Conservation (phyloP, 2,888 invertebrate species). For the Tenthredo mesomela region DNA sequence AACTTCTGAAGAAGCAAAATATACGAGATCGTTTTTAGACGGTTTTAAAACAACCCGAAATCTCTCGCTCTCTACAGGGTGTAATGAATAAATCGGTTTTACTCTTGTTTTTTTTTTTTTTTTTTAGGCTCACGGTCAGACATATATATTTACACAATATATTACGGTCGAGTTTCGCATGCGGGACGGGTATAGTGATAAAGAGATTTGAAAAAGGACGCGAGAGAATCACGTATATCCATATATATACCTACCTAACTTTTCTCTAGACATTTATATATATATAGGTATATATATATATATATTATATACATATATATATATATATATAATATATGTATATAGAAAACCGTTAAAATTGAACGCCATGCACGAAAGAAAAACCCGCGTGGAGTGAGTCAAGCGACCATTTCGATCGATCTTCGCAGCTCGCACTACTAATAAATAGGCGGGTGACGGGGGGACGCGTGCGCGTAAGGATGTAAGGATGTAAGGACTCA, state of each 20-base stretch:
- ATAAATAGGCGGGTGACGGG: constrained; percentile 43
- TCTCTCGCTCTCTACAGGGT: background rate
- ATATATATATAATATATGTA: constrained; percentile 37
- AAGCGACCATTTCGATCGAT: constrained; percentile 51
- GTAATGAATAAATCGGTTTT: constrained; percentile 3
- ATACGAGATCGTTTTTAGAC: background rate
- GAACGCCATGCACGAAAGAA: constrained; percentile 3
- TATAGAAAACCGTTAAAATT: constrained; percentile 26
- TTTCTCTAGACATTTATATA: constrained; percentile 6
- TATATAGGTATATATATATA: constrained; percentile 35
- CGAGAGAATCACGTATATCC: background rate
- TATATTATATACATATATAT: constrained; percentile 29
- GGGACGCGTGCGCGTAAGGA: constrained; percentile 47
- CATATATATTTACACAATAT: background rate
- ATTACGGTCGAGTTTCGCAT: background rate
- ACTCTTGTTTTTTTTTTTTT: background rate
- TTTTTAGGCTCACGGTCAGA: background rate
- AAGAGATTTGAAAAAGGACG: constrained; percentile 3
- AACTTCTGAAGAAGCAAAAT: background rate
- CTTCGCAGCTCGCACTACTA: constrained; percentile 52
- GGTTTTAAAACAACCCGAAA: background rate
- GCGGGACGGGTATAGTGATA: constrained; percentile 1
- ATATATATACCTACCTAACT: background rate
- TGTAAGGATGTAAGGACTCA: constrained; percentile 45
- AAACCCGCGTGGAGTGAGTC: constrained; percentile 34